These are phyloP conservation scores for Chaenocephalus aceratus DNA, from an alignment of 2,113 vertebrate genomes.

Conservation along the genomic window DNA sequence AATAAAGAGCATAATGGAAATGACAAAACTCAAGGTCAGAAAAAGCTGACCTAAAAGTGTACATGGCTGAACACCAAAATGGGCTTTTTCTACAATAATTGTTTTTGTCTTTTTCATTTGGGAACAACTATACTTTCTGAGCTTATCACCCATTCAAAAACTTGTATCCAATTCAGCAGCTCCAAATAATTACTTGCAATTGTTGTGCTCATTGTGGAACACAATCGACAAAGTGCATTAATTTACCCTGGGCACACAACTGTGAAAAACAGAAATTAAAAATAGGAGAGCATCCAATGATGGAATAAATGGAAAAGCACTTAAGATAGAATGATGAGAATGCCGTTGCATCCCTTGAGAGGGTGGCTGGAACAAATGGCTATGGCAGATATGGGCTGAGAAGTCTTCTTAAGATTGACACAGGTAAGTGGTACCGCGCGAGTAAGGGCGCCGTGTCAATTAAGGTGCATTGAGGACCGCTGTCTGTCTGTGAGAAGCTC, in stretches of 20 bases:
- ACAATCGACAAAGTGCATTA: slow-evolving; percentile 55
- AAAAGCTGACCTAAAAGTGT: slow-evolving; percentile 21
- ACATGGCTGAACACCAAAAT: slow-evolving; percentile 27
- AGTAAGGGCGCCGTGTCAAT: slow-evolving; percentile 72
- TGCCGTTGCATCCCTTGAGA: slow-evolving; percentile 49
- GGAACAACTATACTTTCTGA: slow-evolving; percentile 38
- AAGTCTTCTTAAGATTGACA: slow-evolving; percentile 76
- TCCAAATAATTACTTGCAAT: slow-evolving; percentile 59
- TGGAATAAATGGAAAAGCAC: slow-evolving; percentile 54
- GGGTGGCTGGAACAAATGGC: slow-evolving; percentile 64
- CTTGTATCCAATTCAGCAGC: slow-evolving; percentile 40
- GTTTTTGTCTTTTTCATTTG: slow-evolving; percentile 24
- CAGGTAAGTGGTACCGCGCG: slow-evolving; percentile 75
- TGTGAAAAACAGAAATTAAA: slow-evolving; percentile 51
- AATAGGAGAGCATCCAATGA: slow-evolving; percentile 40
- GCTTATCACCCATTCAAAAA: slow-evolving; percentile 41
- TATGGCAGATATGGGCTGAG: slow-evolving; percentile 64
- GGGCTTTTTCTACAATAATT: not conserved
- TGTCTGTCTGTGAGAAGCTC: slow-evolving; percentile 76
- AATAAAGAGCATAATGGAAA: not conserved
- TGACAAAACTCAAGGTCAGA: slow-evolving; percentile 10
- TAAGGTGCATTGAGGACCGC: slow-evolving; percentile 53
- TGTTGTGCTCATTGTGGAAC: slow-evolving; percentile 53
- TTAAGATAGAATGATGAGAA: slow-evolving; percentile 58
- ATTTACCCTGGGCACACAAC: slow-evolving; percentile 38